A percentile compares a stretch with the other conserved stretches of the same genome.
phyloP scores from a whole-genome alignment of 2,888 invertebrate genomes.

The Euspilapteryx auroguttella region DNA sequence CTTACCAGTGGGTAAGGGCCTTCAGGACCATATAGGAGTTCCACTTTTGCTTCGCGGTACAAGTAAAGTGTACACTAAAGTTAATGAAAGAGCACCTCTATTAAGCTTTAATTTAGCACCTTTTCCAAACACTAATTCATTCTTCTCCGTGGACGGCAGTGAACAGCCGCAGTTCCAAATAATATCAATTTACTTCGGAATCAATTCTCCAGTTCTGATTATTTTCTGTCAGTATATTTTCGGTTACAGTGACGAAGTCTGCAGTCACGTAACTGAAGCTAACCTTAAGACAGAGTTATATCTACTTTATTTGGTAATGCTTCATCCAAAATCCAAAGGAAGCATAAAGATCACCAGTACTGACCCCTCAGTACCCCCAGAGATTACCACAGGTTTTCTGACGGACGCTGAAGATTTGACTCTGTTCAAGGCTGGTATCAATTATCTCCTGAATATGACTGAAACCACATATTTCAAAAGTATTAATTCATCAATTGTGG shows the following conservation, averaged over 20 bases:
- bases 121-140: too few species aligned
- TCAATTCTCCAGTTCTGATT: neutral
- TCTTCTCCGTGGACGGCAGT: too few species aligned
- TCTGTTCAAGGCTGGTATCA: neutral
- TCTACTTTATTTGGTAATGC: neutral
- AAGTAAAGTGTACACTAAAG: neutral
- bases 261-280: neutral
- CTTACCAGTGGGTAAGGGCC: neutral
- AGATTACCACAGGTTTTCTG: neutral
- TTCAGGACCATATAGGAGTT: neutral
- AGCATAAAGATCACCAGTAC: neutral
- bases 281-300: neutral
- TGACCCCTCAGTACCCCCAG: neutral
- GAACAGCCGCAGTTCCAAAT: too few species aligned
- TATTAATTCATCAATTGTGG: neutral
- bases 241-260: neutral
- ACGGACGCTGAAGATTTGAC: neutral
- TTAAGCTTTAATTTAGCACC: too few species aligned
- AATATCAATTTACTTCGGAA: too few species aligned
- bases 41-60: neutral
- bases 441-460: neutral
- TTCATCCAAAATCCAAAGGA: slow-evolving; percentile 1
- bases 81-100: neutral
- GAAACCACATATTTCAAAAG: neutral
- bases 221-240: neutral